phyloP scores from a whole-genome alignment of 1,140 invertebrate species.

The Dreissena rostriformis region DNA sequence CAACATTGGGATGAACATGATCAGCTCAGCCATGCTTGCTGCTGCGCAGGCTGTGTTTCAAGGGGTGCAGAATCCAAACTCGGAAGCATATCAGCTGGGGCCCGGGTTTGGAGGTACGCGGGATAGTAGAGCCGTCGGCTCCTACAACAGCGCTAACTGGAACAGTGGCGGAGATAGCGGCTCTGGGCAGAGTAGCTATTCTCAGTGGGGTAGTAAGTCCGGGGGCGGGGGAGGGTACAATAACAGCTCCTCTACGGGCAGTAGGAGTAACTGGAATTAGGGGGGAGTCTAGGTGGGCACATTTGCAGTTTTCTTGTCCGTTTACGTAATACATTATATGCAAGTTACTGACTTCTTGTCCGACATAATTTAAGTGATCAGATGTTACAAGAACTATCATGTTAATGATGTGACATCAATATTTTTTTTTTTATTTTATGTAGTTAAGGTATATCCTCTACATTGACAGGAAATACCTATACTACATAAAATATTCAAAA shows the following conservation, averaged over 20 bases:
- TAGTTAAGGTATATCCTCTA: too few species aligned
- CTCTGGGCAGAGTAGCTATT: conserved; percentile 37
- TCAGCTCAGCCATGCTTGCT: conserved; percentile 53
- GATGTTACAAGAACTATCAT: too few species aligned
- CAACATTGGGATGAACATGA: conserved; percentile 56
- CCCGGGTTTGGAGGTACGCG: conserved; percentile 54
- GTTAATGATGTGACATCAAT: too few species aligned
- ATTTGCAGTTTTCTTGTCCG: too few species aligned
- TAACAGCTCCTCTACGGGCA: conserved; percentile 21
- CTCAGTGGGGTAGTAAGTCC: conserved; percentile 43
- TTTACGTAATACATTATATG: too few species aligned
- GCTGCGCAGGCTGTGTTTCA: conserved; percentile 53
- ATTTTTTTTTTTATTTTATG: too few species aligned
- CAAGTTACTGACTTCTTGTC: too few species aligned
- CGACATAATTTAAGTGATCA: too few species aligned
- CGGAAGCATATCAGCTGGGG: conserved; percentile 48
- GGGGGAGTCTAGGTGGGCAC: too few species aligned
- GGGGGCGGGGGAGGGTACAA: conserved; percentile 34
- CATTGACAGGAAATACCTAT: too few species aligned
- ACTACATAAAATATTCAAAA: too few species aligned
- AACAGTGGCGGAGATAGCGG: conserved; percentile 12
- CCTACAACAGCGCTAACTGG: conserved; percentile 4
- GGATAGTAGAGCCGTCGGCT: conserved; percentile 23
- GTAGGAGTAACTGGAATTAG: conserved; percentile 25
- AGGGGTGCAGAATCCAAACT: conserved; percentile 26